Conservation (phyloP, 2,888 invertebrate species). For the Drepana falcataria region DNA sequence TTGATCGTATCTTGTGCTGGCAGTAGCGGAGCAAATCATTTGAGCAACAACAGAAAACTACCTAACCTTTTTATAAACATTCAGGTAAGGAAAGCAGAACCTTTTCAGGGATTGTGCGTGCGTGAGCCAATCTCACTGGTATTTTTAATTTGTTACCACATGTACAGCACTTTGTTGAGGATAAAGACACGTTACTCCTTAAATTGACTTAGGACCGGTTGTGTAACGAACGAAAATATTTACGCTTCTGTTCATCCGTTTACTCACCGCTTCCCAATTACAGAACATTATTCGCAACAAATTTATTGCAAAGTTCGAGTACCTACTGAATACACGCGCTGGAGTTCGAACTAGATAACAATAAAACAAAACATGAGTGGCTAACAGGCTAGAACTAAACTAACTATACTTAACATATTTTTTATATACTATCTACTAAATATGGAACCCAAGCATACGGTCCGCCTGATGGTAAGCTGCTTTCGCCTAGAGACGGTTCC, state of each 20-base stretch:
- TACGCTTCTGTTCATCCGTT: not conserved
- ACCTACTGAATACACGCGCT: not conserved
- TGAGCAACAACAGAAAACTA: not conserved
- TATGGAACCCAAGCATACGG: no score
- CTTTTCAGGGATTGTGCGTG: constrained; percentile 32
- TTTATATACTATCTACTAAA: no score
- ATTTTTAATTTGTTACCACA: constrained; percentile 41
- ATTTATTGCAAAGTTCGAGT: not conserved
- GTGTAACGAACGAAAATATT: constrained; percentile 1
- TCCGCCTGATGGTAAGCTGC: no score
- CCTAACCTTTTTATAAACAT: constrained; percentile 8
- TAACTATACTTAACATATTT: no score
- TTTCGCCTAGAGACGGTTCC: no score
- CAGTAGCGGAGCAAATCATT: not conserved
- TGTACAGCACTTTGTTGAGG: not conserved
- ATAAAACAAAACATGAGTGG: no score
- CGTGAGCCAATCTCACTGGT: constrained; percentile 38
- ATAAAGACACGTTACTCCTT: constrained; percentile 7
- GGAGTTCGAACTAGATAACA: no score
- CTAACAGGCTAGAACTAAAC: no score
- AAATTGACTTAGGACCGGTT: constrained; percentile 8
- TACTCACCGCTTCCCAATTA: not conserved
- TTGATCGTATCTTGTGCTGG: not conserved
- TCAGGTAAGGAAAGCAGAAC: constrained; percentile 12
- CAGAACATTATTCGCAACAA: not conserved